Percentiles rank a stretch among this genome's conserved stretches.
Conservation (phyloP, 2,113 vertebrate species). For the Bombycilla garrulus region DNA sequence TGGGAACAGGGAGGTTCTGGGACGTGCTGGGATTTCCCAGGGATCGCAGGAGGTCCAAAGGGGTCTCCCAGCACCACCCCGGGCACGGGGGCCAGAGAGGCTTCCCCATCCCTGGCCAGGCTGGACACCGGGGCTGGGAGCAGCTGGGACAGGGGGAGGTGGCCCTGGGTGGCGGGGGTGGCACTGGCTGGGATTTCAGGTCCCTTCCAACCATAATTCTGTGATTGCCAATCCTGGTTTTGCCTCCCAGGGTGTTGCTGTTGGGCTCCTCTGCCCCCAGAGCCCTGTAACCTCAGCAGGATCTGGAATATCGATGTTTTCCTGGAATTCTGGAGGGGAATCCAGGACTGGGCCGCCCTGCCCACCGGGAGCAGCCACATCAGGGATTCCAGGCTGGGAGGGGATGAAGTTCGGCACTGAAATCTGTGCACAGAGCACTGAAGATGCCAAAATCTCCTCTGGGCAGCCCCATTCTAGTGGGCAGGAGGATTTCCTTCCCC, state of each 20-base stretch:
- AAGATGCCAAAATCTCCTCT: not conserved
- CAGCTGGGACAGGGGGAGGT: not conserved
- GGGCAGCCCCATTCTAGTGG: not conserved
- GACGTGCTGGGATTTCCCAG: not conserved
- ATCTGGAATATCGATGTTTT: not conserved
- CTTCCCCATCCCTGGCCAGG: not conserved
- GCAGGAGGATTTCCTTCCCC: not conserved
- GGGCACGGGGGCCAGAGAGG: not conserved
- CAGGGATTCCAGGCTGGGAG: not conserved
- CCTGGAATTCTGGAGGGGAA: not conserved
- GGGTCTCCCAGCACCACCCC: not conserved
- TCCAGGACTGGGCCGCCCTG: not conserved
- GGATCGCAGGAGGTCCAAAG: no score
- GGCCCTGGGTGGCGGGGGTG: not conserved
- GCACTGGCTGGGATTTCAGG: not conserved
- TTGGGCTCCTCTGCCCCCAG: not conserved
- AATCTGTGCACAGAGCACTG: not conserved
- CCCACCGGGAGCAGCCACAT: not conserved
- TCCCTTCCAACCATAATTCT: not conserved
- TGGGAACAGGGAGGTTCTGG: accelerated
- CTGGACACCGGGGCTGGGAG: not conserved
- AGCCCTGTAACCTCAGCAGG: not conserved
- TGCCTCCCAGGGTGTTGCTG: not conserved
- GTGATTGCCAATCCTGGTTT: not conserved
- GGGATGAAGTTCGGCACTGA: not conserved